Percentiles rank a stretch among this genome's conserved stretches.
Evolutionary conservation across 2,888 invertebrate species (phyloP).

Genomic region (Lithophane ornitopus): DNA sequence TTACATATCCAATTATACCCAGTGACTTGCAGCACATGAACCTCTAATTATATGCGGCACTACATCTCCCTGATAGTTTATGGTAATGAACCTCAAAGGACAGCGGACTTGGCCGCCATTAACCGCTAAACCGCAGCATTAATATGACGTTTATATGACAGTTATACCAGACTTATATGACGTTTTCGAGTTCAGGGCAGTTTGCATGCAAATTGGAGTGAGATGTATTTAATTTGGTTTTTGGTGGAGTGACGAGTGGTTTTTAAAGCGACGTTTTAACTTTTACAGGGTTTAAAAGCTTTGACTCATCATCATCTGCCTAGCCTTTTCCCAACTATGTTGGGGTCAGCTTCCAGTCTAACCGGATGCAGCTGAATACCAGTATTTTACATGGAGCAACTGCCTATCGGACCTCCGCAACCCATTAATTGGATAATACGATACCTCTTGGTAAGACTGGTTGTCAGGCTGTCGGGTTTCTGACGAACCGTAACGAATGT

Average conservation of each 20-base stretch:
- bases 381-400: too few species aligned
- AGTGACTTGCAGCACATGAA: constrained; percentile 15
- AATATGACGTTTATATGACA: constrained; percentile 54
- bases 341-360: too few species aligned
- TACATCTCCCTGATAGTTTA: constrained; percentile 69
- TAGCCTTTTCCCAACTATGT: too few species aligned
- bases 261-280: neutral
- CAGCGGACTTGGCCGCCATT: constrained; percentile 46
- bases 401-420: too few species aligned
- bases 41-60: constrained; percentile 15
- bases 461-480: too few species aligned
- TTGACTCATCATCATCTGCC: too few species aligned
- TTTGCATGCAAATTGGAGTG: constrained; percentile 38
- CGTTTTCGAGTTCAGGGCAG: constrained; percentile 14
- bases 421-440: too few species aligned
- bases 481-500: too few species aligned
- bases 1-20: constrained; percentile 29
- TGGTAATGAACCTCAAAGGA: constrained; percentile 67
- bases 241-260: constrained; percentile 9
- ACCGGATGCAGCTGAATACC: too few species aligned
- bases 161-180: constrained; percentile 31
- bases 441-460: too few species aligned
- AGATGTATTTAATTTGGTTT: constrained; percentile 22
- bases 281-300: neutral
- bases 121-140: constrained; percentile 42